Base-by-base conservation (phyloP, 2,888 invertebrate species). In the Chymomyza procnemis region DNA sequence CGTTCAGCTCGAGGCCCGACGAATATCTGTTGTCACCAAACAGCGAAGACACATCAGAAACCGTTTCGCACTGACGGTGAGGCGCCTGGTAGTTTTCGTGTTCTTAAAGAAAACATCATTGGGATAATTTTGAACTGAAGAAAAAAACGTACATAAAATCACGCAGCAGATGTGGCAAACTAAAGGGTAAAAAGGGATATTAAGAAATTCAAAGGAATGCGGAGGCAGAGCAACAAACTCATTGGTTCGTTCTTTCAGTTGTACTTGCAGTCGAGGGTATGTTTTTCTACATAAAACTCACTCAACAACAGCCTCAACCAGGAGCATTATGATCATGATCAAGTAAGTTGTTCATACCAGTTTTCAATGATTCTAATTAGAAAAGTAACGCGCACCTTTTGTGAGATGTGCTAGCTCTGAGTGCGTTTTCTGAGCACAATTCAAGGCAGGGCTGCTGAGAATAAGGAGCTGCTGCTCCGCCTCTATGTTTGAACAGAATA, bases 1-100 rank as follows among this genome's bases (percentile, higher is more conserved):
- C 89, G 88, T 83, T 90, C 89, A 88, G 86, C 81, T 80, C 88
- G 91, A 90, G 88, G 88, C 87, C 89, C 90, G 88, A 88, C 88
- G 86, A 89, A 89, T 88, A 90, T 91, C 90, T 91, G 91, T 83
- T 87, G 75, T 78, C 75, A 79, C 64, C 63, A 65, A 72, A 75
- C 72, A 71, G 67, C 69, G 63, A 84, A 87, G 80, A 78, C 85
- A 75, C 64, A 78, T 70, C 77, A 73, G 75, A 81, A 84, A 88
- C 89, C 88, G 88, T 87, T 85, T 75, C 50, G 22, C 19, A 34
- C 61, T 62, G 55, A 60, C 21, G 54, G 56, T 64, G 58, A 56
- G 66, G 19, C 50, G 26, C 3, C 8, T 62, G 75, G 2, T 4
- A 60, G 75, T 69, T 75, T 76, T 79, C 78, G 78, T 70, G 78